These are phyloP conservation scores for Beris chalybata DNA, from an alignment of 2,888 invertebrate species.

Conservation along the genomic window DNA sequence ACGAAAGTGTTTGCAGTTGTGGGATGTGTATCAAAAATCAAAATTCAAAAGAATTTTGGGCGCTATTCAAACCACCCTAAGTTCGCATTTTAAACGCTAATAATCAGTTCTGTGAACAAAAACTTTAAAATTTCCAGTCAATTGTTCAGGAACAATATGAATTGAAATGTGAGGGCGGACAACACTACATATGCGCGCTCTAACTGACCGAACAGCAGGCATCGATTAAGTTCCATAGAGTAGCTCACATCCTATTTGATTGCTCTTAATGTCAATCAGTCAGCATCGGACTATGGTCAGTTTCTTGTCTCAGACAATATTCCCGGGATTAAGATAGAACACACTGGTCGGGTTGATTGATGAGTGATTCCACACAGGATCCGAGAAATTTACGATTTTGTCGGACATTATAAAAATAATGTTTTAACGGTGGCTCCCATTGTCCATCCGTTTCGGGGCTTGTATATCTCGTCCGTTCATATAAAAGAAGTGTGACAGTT, in stretches of 20 bases:
- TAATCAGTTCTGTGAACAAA: neutral
- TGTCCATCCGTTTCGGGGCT: slow-evolving; percentile 16
- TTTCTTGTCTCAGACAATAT: slow-evolving; percentile 17
- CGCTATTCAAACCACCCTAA: no score
- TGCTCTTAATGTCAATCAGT: slow-evolving; percentile 28
- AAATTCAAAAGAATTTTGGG: no score
- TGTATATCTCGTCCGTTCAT: neutral
- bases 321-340: slow-evolving; percentile 21
- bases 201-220: slow-evolving; percentile 3
- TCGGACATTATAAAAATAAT: slow-evolving; percentile 25
- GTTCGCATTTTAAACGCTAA: no score
- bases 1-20: no score
- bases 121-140: slow-evolving; percentile 19
- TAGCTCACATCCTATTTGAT: slow-evolving; percentile 18
- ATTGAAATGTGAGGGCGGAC: slow-evolving; percentile 26
- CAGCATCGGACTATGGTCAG: slow-evolving; percentile 21
- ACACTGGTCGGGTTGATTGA: slow-evolving; percentile 21
- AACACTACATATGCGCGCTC: neutral
- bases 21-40: no score
- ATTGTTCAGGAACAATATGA: slow-evolving; percentile 22
- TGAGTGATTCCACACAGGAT: slow-evolving; percentile 12
- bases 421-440: slow-evolving; percentile 18
- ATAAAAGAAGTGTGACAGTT: slow-evolving; percentile 19
- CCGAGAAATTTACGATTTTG: slow-evolving; percentile 14
- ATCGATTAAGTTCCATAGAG: slow-evolving; percentile 16